A percentile compares a stretch with the other conserved stretches of the same genome.
Conservation (phyloP, 2,113 vertebrate genomes). For the Regulus satrapa region DNA sequence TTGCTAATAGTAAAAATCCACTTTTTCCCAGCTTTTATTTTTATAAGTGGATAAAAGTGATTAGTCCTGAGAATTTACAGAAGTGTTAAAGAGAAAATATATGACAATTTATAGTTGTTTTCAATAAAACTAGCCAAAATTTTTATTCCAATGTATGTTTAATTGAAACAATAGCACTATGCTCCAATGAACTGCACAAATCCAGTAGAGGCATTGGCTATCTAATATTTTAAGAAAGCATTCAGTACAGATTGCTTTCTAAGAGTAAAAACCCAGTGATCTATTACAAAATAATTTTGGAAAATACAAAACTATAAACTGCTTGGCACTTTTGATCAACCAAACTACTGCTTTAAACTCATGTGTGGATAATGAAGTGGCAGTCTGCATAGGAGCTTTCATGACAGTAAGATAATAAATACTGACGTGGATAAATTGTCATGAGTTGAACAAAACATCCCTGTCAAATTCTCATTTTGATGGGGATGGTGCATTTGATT, state of each 20-base stretch:
- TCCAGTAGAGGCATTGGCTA: slow-evolving; percentile 71
- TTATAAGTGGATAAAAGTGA: neutral
- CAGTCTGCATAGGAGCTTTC: neutral
- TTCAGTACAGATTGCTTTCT: slow-evolving; percentile 58
- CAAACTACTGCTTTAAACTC: slow-evolving; percentile 27
- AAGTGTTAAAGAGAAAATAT: neutral
- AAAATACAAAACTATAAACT: slow-evolving; percentile 70
- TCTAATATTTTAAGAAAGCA: slow-evolving; percentile 70
- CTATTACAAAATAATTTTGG: slow-evolving; percentile 77
- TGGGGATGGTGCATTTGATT: slow-evolving; percentile 3
- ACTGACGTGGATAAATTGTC: slow-evolving; percentile 18
- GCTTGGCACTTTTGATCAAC: slow-evolving; percentile 74
- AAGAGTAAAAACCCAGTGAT: slow-evolving; percentile 38
- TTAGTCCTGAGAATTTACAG: neutral
- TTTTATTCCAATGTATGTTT: neutral
- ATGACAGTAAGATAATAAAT: slow-evolving; percentile 30
- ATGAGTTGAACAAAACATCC: neutral
- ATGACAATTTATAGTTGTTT: neutral
- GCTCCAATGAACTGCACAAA: slow-evolving; percentile 74
- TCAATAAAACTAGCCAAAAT: neutral
- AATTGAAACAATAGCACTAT: slow-evolving; percentile 64
- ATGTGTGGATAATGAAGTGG: neutral
- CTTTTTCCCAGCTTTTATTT: neutral
- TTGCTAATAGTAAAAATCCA: neutral
- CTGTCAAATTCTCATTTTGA: slow-evolving; percentile 24